Conservation (phyloP, 2,797 vertebrate species). For the Gambelia wislizenii region DNA sequence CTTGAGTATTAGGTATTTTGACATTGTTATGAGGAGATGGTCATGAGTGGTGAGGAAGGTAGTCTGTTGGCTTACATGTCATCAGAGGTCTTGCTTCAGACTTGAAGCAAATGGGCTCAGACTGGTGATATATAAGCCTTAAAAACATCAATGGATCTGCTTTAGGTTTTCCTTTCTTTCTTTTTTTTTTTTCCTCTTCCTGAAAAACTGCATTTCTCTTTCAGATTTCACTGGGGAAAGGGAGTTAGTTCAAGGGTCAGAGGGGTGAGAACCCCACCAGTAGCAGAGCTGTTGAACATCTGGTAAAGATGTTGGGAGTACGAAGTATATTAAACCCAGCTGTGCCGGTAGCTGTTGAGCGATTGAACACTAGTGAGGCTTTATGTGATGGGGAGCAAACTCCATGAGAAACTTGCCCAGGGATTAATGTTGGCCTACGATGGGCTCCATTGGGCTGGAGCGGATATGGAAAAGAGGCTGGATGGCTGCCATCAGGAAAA, state of each 20-base stretch:
- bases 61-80: slow-evolving; percentile 17
- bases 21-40: rapidly evolving
- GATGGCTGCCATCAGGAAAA: slow-evolving; percentile 48
- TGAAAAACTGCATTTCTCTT: background rate
- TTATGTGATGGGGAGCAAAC: background rate
- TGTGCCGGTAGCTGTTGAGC: background rate
- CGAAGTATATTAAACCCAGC: slow-evolving; percentile 17
- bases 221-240: background rate
- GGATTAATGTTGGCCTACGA: background rate
- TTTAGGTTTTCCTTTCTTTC: background rate
- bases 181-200: rapidly evolving
- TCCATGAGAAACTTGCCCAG: rapidly evolving
- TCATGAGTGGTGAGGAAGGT: background rate
- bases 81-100: background rate
- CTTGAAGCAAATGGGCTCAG: slow-evolving; percentile 9
- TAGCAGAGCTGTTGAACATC: slow-evolving; percentile 4
- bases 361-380: background rate
- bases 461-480: background rate
- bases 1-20: background rate
- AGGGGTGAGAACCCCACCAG: background rate
- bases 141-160: background rate
- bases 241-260: background rate
- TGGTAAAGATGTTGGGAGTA: slow-evolving; percentile 19
- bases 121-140: background rate
- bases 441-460: slow-evolving; percentile 21